Evolutionary conservation across 2,888 invertebrate species (phyloP).

Genomic region (Cecidostiba fungosa): DNA sequence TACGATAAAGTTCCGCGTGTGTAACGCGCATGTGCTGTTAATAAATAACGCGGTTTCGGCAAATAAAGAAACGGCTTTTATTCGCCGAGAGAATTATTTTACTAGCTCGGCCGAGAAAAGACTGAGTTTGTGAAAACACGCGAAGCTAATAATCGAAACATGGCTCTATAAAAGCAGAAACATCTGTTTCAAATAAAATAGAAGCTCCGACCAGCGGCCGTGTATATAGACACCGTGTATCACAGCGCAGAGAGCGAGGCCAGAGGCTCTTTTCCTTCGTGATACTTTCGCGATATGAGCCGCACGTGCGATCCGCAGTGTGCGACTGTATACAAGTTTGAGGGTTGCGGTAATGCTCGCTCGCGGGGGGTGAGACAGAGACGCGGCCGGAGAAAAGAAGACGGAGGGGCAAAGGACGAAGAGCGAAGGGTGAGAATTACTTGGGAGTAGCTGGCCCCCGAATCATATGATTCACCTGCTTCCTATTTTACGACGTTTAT

Average conservation of each 20-base stretch:
- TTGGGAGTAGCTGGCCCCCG: slow-evolving; percentile 73
- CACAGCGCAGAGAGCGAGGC: slow-evolving; percentile 9
- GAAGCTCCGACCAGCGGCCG: slow-evolving; percentile 33
- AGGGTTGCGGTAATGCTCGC: slow-evolving; percentile 64
- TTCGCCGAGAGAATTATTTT: slow-evolving; percentile 30
- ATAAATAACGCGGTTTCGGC: slow-evolving; percentile 5
- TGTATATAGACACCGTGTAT: too few relatives aligned
- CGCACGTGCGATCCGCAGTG: slow-evolving; percentile 72
- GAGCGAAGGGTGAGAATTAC: slow-evolving; percentile 72
- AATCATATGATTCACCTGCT: slow-evolving; percentile 80
- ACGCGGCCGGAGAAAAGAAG: slow-evolving; percentile 28
- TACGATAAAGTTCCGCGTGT: neutral
- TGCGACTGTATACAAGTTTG: slow-evolving; percentile 27
- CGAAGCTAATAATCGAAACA: slow-evolving; percentile 62
- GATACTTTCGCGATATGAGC: slow-evolving; percentile 73
- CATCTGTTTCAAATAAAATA: slow-evolving; percentile 65
- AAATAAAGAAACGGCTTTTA: slow-evolving; percentile 19
- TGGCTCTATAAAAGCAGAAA: slow-evolving; percentile 59
- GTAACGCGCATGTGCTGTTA: neutral
- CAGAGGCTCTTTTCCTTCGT: slow-evolving; percentile 48
- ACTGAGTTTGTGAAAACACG: slow-evolving; percentile 33
- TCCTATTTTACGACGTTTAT: slow-evolving; percentile 80
- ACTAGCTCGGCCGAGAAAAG: neutral
- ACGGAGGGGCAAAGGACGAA: neutral
- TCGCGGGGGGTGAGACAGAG: slow-evolving; percentile 28